phyloP scores from a whole-genome alignment of 1,140 invertebrate genomes.

The Drosophila parabipectinata region DNA sequence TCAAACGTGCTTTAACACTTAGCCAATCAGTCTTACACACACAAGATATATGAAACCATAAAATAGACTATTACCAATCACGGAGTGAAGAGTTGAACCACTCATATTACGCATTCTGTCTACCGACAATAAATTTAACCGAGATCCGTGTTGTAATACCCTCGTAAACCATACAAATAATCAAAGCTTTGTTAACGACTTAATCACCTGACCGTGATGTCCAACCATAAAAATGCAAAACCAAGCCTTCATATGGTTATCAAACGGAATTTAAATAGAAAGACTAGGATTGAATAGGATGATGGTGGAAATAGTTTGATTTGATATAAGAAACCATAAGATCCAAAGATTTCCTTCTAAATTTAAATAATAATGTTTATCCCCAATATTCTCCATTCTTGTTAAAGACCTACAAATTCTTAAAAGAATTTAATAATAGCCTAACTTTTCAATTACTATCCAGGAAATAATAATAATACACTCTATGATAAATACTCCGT shows the following conservation, averaged over 20 bases:
- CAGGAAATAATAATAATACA: slow-evolving; percentile 12
- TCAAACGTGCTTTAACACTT: background rate
- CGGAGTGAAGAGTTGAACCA: slow-evolving; percentile 4
- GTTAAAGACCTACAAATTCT: background rate
- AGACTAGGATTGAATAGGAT: background rate
- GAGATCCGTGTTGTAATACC: slow-evolving; percentile 37
- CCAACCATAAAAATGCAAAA: slow-evolving; percentile 46
- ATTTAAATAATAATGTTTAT: background rate
- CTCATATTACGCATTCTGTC: slow-evolving; percentile 9
- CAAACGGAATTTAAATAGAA: slow-evolving; percentile 15
- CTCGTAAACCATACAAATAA: slow-evolving; percentile 27
- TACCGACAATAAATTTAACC: slow-evolving; percentile 12
- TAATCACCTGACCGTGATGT: slow-evolving; percentile 44
- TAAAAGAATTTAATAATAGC: background rate
- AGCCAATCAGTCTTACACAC: background rate
- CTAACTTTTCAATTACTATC: background rate
- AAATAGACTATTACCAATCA: background rate
- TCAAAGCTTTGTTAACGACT: slow-evolving; percentile 53
- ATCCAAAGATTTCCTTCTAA: too few relatives aligned
- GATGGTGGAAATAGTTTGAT: background rate
- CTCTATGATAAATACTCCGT: slow-evolving; percentile 14
- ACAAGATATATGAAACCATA: background rate
- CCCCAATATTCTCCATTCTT: too few relatives aligned
- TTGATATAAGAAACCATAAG: too few relatives aligned
- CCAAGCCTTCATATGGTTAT: slow-evolving; percentile 5